Evolutionary conservation across 2,113 vertebrate species (phyloP).

Genomic region (Rhinoptilus africanus): DNA sequence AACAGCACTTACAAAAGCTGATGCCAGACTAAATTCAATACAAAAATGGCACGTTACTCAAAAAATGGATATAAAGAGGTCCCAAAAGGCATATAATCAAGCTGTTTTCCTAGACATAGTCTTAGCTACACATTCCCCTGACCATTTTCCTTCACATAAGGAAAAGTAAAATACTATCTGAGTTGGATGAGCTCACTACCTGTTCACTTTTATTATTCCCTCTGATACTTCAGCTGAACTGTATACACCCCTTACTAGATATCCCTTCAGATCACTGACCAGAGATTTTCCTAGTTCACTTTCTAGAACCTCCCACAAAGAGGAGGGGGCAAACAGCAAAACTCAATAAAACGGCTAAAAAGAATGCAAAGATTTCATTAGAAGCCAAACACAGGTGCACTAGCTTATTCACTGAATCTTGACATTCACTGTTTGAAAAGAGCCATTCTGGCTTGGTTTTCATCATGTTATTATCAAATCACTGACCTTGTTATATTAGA

Average conservation of each 20-base stretch:
- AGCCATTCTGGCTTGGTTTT: not conserved
- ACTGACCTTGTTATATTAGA: not conserved
- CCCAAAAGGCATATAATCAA: not conserved
- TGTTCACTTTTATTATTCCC: not conserved
- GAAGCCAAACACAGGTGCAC: not conserved
- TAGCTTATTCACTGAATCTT: not conserved
- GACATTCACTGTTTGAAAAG: not conserved
- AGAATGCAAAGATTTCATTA: not conserved
- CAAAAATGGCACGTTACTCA: not conserved
- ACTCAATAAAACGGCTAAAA: not conserved
- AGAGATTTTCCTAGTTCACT: not conserved
- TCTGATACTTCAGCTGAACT: not conserved
- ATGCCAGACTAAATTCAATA: not conserved
- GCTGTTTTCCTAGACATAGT: not conserved
- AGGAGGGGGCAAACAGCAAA: not conserved
- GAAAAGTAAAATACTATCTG: not conserved
- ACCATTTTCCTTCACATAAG: not conserved
- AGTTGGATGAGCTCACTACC: not conserved
- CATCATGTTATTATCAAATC: not conserved
- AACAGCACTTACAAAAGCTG: not conserved
- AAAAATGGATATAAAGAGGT: not conserved
- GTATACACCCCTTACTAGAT: not conserved
- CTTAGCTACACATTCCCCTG: not conserved
- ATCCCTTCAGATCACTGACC: not conserved
- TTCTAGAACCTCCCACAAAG: not conserved